Conservation (phyloP, 64 coral and sea anemone genomes). For the Porites australiensis region DNA sequence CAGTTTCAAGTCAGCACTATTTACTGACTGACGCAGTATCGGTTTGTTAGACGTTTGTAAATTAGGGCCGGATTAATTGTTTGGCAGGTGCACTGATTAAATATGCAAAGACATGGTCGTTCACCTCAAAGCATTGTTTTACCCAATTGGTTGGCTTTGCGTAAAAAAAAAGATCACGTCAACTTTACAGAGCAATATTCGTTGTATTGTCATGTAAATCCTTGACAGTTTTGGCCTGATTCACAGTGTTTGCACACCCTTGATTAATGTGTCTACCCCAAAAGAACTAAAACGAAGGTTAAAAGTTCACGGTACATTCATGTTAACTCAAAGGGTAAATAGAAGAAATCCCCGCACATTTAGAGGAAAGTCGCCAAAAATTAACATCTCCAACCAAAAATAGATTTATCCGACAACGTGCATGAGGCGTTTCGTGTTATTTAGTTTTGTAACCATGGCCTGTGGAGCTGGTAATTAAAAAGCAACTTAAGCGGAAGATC, state of each 20-base stretch:
- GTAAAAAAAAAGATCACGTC: constrained; percentile 58
- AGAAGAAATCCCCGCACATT: not conserved
- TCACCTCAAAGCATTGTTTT: not conserved
- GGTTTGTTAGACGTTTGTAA: constrained; percentile 81
- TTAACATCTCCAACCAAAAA: constrained; percentile 25
- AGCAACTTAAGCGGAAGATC: not conserved
- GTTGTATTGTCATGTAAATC: constrained; percentile 80
- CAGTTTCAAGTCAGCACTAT: constrained; percentile 72
- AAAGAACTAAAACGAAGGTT: constrained; percentile 12
- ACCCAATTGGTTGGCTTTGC: constrained; percentile 7
- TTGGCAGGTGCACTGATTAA: constrained; percentile 93
- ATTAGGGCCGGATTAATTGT: constrained; percentile 83
- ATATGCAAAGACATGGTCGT: constrained; percentile 70
- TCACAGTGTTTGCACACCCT: constrained; percentile 77
- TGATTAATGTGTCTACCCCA: constrained; percentile 57
- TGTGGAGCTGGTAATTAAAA: constrained; percentile 35
- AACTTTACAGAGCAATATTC: constrained; percentile 67
- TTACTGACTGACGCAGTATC: constrained; percentile 89
- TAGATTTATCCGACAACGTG: constrained; percentile 3
- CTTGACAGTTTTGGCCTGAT: constrained; percentile 52
- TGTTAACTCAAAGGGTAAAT: not conserved
- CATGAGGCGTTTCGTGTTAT: not conserved
- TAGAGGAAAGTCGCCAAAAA: not conserved
- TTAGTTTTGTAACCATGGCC: constrained; percentile 18
- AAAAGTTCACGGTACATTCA: not conserved